Conservation (phyloP, 2,888 invertebrate species). For the Prenolepis imparis region DNA sequence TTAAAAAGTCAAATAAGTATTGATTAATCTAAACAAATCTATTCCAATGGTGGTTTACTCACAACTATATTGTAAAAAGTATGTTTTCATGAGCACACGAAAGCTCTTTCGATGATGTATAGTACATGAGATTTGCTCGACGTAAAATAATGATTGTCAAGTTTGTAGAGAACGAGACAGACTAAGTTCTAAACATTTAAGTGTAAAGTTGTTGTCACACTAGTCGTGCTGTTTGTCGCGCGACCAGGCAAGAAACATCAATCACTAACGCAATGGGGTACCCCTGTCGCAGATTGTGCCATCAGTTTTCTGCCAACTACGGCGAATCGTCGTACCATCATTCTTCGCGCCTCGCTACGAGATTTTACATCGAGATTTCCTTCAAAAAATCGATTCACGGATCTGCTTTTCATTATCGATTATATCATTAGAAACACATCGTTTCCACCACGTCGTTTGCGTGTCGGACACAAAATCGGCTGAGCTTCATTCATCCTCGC, state of each 20-base stretch:
- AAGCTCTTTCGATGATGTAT: neutral
- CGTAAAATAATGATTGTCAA: conserved; percentile 16
- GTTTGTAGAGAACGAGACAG: neutral
- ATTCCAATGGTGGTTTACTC: neutral
- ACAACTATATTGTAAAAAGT: neutral
- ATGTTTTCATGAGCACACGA: neutral
- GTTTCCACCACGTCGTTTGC: neutral
- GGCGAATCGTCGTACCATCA: neutral
- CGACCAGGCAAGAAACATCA: conserved; percentile 34
- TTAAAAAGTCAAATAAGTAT: neutral
- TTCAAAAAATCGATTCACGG: neutral
- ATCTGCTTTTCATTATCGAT: neutral
- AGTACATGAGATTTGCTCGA: neutral
- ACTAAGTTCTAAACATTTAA: neutral
- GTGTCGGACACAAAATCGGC: neutral
- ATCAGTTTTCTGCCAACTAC: conserved; percentile 9
- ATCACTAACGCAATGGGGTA: conserved; percentile 30
- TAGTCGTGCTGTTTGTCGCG: conserved; percentile 7
- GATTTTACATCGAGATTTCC: neutral
- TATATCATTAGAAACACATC: neutral
- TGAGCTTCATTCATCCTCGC: conserved; percentile 8
- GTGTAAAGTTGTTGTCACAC: conserved; percentile 14
- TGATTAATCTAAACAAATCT: neutral
- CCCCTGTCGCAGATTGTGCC: neutral
- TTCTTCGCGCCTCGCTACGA: neutral